Conservation (phyloP, 2,113 vertebrate genomes). For the Larimichthys polyactis region DNA sequence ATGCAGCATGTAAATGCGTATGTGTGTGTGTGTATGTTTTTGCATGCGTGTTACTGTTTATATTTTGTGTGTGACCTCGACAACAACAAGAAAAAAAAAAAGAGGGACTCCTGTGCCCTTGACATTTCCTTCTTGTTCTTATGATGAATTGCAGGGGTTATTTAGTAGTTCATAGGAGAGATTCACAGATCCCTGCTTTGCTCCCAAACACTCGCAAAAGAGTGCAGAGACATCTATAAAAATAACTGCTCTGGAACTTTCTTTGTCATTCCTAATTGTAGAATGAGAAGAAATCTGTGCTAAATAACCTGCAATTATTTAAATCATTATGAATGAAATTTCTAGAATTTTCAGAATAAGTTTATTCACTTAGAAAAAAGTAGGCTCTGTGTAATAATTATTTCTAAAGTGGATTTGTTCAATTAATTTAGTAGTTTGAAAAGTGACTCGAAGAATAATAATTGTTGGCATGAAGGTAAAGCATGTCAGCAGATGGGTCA, state of each 20-base stretch:
- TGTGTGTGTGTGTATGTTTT: slow-evolving; percentile 49
- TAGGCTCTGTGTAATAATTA: not conserved
- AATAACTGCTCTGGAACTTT: slow-evolving; percentile 62
- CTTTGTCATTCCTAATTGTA: slow-evolving; percentile 13
- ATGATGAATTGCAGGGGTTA: slow-evolving; percentile 81
- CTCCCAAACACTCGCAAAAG: slow-evolving; percentile 64
- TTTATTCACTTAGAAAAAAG: not conserved
- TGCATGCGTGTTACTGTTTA: slow-evolving; percentile 72
- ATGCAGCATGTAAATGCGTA: slow-evolving; percentile 45
- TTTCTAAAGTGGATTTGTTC: not conserved
- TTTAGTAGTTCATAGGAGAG: slow-evolving; percentile 74
- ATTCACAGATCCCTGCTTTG: slow-evolving; percentile 69
- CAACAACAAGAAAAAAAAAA: slow-evolving; percentile 38
- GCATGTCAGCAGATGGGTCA: not conserved
- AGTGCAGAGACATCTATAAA: slow-evolving; percentile 60
- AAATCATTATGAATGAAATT: not conserved
- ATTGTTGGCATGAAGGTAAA: not conserved
- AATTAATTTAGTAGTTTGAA: not conserved
- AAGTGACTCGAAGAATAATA: not conserved
- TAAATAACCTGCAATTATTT: not conserved
- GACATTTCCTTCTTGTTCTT: slow-evolving; percentile 80
- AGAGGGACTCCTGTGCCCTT: slow-evolving; percentile 79
- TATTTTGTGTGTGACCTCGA: slow-evolving; percentile 75
- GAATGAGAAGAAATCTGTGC: not conserved
- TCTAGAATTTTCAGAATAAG: not conserved